A percentile compares a stretch with the other conserved stretches of the same genome.
These are phyloP conservation scores for Drosophila prolongata DNA, from an alignment of 2,888 invertebrate genomes.

Conservation along the genomic window DNA sequence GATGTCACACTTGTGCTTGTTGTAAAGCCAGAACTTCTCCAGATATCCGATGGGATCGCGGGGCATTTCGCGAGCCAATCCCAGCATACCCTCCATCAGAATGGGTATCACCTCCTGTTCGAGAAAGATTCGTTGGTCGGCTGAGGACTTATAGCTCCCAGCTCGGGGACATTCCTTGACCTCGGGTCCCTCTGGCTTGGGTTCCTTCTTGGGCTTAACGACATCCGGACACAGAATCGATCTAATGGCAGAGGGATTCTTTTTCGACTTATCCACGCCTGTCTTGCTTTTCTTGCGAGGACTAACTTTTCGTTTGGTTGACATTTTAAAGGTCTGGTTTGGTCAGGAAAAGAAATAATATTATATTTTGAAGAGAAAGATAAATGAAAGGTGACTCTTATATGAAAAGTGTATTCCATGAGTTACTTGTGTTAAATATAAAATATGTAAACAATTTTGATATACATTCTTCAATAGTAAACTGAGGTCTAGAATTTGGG, in stretches of 20 bases:
- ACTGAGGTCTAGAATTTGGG: no score
- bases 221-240: constrained; percentile 16
- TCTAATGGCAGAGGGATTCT: background rate
- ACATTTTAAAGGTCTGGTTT: constrained; percentile 36
- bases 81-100: constrained; percentile 66
- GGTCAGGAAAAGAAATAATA: background rate
- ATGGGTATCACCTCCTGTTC: constrained; percentile 60
- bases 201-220: constrained; percentile 23
- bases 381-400: background rate
- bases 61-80: constrained; percentile 59
- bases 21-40: constrained; percentile 58
- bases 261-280: constrained; percentile 2
- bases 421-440: no score
- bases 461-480: no score
- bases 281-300: constrained; percentile 8
- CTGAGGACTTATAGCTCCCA: constrained; percentile 7
- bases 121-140: constrained; percentile 45
- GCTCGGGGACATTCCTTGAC: constrained; percentile 16
- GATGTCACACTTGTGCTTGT: constrained; percentile 60
- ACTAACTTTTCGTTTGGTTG: background rate
- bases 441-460: no score
- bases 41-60: constrained; percentile 59
- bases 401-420: no score
- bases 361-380: no score
- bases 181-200: background rate